Evolutionary conservation across 2,113 vertebrate species (phyloP).

Genomic region (pig (Sus scrofa)): T2T-Sscrofa CM000820.6:38351501-38352000

Average conservation of each 20-base stretch:
- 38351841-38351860: background rate
- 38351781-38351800: background rate
- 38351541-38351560: too few species aligned
- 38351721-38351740: background rate
- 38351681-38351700: background rate
- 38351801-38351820: background rate
- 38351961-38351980: conserved; percentile 26
- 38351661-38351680: background rate
- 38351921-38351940: background rate
- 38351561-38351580: background rate
- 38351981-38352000: background rate
- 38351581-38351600: background rate
- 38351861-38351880: background rate
- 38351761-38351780: conserved; percentile 54
- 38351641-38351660: background rate
- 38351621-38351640: background rate
- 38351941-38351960: conserved; percentile 32
- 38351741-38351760: background rate
- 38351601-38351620: background rate
- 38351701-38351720: conserved; percentile 9
- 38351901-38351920: background rate
- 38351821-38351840: conserved; percentile 9
- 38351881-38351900: conserved; percentile 49
- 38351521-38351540: too few species aligned
- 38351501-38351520: too few species aligned